phyloP scores from a whole-genome alignment of 2,113 vertebrate species.

The Baryphthengus martii region DNA sequence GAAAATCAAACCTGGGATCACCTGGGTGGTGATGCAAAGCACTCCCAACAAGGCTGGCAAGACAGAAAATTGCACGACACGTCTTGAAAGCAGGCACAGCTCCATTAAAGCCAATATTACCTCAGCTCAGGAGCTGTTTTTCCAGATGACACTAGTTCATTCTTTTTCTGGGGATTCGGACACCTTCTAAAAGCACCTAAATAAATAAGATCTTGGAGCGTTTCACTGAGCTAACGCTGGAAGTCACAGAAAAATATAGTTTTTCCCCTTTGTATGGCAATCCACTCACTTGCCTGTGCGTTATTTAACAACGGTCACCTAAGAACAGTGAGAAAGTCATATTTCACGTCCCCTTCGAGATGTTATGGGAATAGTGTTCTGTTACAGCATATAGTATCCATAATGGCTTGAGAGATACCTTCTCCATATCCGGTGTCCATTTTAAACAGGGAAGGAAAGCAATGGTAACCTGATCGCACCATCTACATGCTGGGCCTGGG shows the following conservation, averaged over 20 bases:
- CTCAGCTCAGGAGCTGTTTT: background rate
- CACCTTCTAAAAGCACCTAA: constrained; percentile 24
- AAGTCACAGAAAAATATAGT: constrained; percentile 50
- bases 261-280: background rate
- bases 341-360: constrained; percentile 40
- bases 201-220: background rate
- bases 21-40: background rate
- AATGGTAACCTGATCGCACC: constrained; percentile 1
- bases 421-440: constrained; percentile 60
- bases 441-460: constrained; percentile 25
- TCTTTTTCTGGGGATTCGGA: background rate
- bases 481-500: background rate
- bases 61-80: background rate
- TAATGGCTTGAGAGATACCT: constrained; percentile 56
- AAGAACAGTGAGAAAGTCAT: constrained; percentile 62
- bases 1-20: background rate
- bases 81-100: background rate
- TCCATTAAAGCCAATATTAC: background rate
- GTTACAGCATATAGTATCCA: constrained; percentile 57
- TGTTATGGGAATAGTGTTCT: constrained; percentile 58
- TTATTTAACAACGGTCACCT: constrained; percentile 72
- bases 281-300: constrained; percentile 40
- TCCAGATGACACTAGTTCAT: background rate
- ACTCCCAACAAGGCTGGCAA: background rate
- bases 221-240: constrained; percentile 51